Percentiles rank a stretch among this genome's conserved stretches.
These are phyloP conservation scores for Protaetia brevitarsis DNA, from an alignment of 1,140 invertebrate genomes.

Conservation along the genomic window DNA sequence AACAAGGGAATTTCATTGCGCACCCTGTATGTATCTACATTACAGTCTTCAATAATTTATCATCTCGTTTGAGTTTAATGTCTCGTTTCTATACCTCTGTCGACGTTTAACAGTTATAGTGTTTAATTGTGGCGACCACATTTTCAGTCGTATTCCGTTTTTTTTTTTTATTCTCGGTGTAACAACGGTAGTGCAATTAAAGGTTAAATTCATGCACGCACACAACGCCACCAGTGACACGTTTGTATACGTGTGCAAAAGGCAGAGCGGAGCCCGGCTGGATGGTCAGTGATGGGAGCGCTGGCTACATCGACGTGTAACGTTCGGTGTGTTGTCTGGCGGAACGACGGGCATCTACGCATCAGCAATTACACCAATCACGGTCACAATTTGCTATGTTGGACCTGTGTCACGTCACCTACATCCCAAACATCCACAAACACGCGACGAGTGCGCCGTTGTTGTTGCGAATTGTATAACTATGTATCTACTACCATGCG, in stretches of 20 bases:
- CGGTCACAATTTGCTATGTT: conserved; percentile 21
- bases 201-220: neutral
- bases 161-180: neutral
- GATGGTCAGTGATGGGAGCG: neutral
- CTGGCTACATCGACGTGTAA: neutral
- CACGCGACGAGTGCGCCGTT: neutral
- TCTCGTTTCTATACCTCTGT: too few species aligned
- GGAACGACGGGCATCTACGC: conserved; percentile 9
- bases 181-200: conserved; percentile 14
- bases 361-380: conserved; percentile 24
- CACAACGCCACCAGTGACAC: neutral
- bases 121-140: neutral
- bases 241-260: neutral
- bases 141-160: neutral
- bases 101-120: neutral
- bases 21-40: too few species aligned
- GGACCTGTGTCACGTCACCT: conserved; percentile 21
- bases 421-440: conserved; percentile 22
- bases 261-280: neutral
- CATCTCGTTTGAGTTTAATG: too few species aligned
- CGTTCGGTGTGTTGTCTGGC: neutral
- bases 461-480: neutral
- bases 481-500: neutral
- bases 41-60: too few species aligned
- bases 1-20: neutral